Evolutionary conservation across 2,113 vertebrate species (phyloP).

Genomic region (Daboia siamensis): DNA sequence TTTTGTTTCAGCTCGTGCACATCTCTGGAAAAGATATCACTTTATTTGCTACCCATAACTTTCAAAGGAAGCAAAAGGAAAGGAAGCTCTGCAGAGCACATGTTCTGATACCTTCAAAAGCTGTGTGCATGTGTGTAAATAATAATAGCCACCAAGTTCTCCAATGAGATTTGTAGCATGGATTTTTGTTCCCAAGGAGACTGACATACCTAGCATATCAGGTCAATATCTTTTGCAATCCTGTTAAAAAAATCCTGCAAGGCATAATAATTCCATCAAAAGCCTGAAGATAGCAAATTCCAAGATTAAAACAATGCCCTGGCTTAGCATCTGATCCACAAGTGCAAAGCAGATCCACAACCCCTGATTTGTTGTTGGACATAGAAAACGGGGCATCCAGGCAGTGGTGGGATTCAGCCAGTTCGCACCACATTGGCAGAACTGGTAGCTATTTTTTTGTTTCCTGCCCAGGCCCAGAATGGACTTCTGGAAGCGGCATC

Average conservation of each 20-base stretch:
- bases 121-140: neutral
- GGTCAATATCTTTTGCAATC: neutral
- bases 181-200: slow-evolving; percentile 52
- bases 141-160: slow-evolving; percentile 11
- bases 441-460: too few species aligned
- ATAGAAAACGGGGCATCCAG: neutral
- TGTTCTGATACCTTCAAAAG: neutral
- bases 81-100: neutral
- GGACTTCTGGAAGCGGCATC: too few species aligned
- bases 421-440: too few species aligned
- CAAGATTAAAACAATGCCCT: neutral
- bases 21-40: neutral
- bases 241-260: neutral
- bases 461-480: too few species aligned
- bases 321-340: rapidly evolving
- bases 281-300: neutral
- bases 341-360: neutral
- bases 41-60: neutral
- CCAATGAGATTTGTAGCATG: neutral
- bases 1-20: neutral
- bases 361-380: neutral
- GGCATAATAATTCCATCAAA: neutral
- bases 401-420: too few species aligned
- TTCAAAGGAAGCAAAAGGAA: neutral
- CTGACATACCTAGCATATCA: slow-evolving; percentile 1